Evolutionary conservation across 2,888 invertebrate genomes (phyloP).

Genomic region (Druceiella hillmani): DNA sequence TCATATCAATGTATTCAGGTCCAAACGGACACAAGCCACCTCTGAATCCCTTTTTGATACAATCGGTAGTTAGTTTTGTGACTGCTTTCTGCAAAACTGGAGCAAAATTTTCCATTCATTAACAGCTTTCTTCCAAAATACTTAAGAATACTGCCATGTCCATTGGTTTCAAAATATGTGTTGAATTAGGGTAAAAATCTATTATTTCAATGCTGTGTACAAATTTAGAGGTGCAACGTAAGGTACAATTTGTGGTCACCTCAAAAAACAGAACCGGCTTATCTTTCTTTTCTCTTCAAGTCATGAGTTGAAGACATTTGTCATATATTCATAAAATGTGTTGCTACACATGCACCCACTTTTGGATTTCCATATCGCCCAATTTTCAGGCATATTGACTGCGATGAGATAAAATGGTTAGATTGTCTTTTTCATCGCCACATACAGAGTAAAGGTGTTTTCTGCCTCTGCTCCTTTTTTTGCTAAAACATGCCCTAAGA

Average conservation of each 20-base stretch:
- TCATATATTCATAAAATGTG: conserved; percentile 9
- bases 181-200: too few relatives aligned
- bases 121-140: too few relatives aligned
- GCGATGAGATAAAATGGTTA: neutral
- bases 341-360: conserved; percentile 10
- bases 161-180: too few relatives aligned
- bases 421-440: conserved; percentile 2
- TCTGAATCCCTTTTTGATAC: conserved; percentile 16
- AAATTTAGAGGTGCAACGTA: too few relatives aligned
- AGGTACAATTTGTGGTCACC: too few relatives aligned
- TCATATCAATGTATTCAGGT: conserved; percentile 16
- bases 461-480: too few relatives aligned
- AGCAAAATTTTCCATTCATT: conserved; percentile 13
- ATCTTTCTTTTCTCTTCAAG: conserved; percentile 4
- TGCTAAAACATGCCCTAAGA: too few relatives aligned
- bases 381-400: conserved; percentile 6
- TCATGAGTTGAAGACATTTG: conserved; percentile 8
- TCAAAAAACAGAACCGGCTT: conserved; percentile 9
- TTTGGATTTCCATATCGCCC: conserved; percentile 7
- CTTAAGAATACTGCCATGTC: too few relatives aligned
- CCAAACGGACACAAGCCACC: conserved; percentile 15
- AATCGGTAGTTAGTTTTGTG: conserved; percentile 11
- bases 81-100: conserved; percentile 12
- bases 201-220: too few relatives aligned
- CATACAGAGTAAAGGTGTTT: neutral